Base-by-base conservation (phyloP, 2,797 vertebrate species). In the Notoglanidium macrostoma region DNA sequence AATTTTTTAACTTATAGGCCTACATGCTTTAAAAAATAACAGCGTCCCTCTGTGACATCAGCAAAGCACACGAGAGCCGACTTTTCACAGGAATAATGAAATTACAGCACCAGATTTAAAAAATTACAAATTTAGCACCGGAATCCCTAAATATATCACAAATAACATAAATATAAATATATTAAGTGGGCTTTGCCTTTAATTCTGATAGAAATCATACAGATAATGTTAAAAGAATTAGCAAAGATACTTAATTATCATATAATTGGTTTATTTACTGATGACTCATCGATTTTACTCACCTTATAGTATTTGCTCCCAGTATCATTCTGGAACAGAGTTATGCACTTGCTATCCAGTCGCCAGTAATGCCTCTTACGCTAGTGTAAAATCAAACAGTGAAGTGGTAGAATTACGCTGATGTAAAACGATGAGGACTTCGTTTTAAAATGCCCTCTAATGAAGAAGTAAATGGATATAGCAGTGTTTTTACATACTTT, bases 271-370 rank as follows among this genome's bases (percentile, higher is more conserved):
- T 57, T 55, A 72, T 68, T 63, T 14, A 76, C 23, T 88, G 1
- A 46, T 88, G 1, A 46, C 35, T 55, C 49, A 57, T 29, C 57
- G 70, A 51, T 32, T 81, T 1, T n/a, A 5, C 91, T 94, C 93
- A 99, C 98, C 97, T 98, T 99, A 88, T 99, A 99, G 92, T 99
- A 99, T 94, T 98, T 99, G 93, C 97, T 98, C 91, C 97, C 98
- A 0, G 97, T 97, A 91, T 99, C 98, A 88, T 97, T 99, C 91
- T 99, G 98, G 92, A 98, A 99, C 90, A 99, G 93, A 0, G 98
- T 99, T 91, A 99, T 97, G 89, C 97, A 98, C 94, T 99, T 99
- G 95, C 97, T 99, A 94, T 99, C 98, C 95, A 99, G 87, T 74
- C 98, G 96, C 98, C 98, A 99, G 91, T 99, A 99, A 92, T 99